phyloP scores from a whole-genome alignment of 2,888 invertebrate species.

The Amphipyra berbera region DNA sequence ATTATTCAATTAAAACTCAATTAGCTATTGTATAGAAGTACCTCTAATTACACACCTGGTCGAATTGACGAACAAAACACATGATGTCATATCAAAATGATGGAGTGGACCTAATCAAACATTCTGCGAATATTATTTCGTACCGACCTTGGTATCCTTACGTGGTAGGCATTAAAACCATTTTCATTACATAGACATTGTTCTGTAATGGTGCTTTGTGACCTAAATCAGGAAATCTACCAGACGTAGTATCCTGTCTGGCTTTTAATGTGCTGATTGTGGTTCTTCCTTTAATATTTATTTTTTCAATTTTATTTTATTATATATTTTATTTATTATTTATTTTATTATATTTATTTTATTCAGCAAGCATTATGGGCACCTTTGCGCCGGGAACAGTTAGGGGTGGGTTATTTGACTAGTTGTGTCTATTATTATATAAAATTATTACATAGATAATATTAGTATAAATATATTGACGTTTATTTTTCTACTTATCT shows the following conservation, averaged over 20 bases:
- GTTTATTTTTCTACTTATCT: no score
- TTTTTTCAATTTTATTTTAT: no score
- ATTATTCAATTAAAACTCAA: conserved; percentile 23
- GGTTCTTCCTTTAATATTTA: background rate
- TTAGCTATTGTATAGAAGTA: conserved; percentile 29
- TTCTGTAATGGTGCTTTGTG: conserved; percentile 49
- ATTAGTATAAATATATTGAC: no score
- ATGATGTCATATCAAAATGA: conserved; percentile 42
- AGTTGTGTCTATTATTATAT: no score
- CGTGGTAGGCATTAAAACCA: conserved; percentile 45
- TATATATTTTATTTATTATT: no score
- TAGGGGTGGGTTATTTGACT: no score
- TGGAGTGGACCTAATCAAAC: conserved; percentile 30
- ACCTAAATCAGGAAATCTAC: conserved; percentile 29
- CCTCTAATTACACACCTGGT: conserved; percentile 40
- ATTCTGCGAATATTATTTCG: conserved; percentile 22
- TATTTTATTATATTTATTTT: no score
- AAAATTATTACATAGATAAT: no score
- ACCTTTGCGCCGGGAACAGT: no score
- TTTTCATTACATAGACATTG: conserved; percentile 37
- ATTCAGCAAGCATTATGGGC: no score
- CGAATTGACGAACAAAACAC: conserved; percentile 28
- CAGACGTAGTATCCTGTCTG: conserved; percentile 26
- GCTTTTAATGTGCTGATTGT: conserved; percentile 6
- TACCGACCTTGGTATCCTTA: conserved; percentile 39